Conservation (phyloP, 2,888 invertebrate genomes). For the Conus canariensis region DNA sequence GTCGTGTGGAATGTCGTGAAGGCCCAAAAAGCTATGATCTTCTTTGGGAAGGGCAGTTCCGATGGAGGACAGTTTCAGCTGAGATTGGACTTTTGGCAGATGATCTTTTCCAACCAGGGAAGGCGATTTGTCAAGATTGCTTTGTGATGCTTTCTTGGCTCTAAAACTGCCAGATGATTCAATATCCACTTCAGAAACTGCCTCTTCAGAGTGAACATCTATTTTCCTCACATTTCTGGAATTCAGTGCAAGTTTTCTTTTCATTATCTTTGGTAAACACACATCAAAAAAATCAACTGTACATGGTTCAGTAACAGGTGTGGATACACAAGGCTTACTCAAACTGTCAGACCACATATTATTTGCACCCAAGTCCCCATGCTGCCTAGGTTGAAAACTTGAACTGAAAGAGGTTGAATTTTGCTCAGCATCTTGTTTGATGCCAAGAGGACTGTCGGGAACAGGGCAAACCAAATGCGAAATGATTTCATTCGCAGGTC, state of each 20-base stretch:
- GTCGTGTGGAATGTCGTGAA: background rate
- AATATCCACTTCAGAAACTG: background rate
- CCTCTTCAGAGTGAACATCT: background rate
- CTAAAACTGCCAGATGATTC: background rate
- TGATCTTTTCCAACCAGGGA: background rate
- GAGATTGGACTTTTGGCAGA: background rate
- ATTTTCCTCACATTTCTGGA: background rate
- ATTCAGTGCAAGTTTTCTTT: background rate
- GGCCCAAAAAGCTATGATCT: background rate
- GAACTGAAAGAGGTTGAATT: constrained; percentile 32
- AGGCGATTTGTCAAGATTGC: background rate
- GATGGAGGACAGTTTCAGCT: constrained; percentile 8
- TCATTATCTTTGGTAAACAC: background rate
- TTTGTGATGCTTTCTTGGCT: background rate
- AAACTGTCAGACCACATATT: background rate
- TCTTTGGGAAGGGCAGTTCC: background rate
- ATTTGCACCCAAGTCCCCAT: background rate
- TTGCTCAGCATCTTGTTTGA: constrained; percentile 11
- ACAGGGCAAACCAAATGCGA: too few relatives aligned
- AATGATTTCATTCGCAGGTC: background rate
- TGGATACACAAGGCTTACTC: too few relatives aligned
- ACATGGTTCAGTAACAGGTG: too few relatives aligned
- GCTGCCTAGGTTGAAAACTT: constrained; percentile 20
- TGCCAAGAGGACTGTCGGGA: background rate
- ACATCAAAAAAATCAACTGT: background rate